phyloP scores from a whole-genome alignment of 2,888 invertebrate genomes.

The Altica lythri region DNA sequence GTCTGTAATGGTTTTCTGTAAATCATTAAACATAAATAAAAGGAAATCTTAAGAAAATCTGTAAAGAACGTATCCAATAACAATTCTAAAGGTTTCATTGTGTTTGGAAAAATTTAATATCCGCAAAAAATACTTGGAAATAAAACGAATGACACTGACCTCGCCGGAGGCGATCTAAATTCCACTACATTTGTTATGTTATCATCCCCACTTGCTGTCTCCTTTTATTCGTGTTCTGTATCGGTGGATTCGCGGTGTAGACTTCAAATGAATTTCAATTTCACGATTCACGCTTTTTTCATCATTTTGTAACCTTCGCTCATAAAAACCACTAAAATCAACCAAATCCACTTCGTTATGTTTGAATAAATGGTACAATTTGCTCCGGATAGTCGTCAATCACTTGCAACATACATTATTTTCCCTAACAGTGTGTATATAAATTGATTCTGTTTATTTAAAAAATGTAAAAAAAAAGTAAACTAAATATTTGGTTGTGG shows the following conservation, averaged over 20 bases:
- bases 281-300: conserved; percentile 1
- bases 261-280: conserved; percentile 4
- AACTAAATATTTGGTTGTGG: too few species aligned
- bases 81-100: neutral
- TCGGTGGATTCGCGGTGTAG: neutral
- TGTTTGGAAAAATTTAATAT: neutral
- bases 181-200: conserved; percentile 24
- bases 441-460: too few species aligned
- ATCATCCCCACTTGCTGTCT: conserved; percentile 6
- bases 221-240: conserved; percentile 15
- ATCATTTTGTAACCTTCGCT: neutral
- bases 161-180: conserved; percentile 11
- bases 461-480: too few species aligned
- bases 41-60: too few species aligned
- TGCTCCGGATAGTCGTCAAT: too few species aligned
- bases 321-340: neutral
- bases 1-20: too few species aligned
- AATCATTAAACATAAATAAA: too few species aligned
- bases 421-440: too few species aligned
- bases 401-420: too few species aligned
- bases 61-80: too few species aligned
- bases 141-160: conserved; percentile 16
- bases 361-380: too few species aligned
- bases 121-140: neutral
- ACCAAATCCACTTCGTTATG: neutral